phyloP scores from a whole-genome alignment of 2,113 vertebrate genomes.

The Otus sunia region DNA sequence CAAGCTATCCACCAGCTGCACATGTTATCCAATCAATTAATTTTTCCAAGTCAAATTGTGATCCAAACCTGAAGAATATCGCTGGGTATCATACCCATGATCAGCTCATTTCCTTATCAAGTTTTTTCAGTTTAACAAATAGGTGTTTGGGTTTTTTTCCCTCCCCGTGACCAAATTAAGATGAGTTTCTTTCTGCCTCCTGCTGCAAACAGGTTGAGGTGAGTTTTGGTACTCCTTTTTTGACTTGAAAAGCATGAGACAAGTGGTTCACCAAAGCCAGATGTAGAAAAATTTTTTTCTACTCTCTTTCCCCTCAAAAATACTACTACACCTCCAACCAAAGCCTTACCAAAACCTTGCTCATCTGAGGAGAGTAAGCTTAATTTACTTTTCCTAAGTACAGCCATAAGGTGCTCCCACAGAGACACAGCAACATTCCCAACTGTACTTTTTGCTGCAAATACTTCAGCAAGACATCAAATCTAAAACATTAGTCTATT shows the following conservation, averaged over 20 bases:
- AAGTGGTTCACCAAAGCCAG: not conserved
- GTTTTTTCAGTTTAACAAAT: not conserved
- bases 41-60: not conserved
- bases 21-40: accelerated
- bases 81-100: accelerated
- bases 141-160: not conserved
- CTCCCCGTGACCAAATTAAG: not conserved
- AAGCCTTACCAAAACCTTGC: not conserved
- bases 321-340: not conserved
- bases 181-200: not conserved
- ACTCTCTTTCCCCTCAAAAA: not conserved
- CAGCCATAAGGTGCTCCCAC: constrained; percentile 21
- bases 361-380: not conserved
- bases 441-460: not conserved
- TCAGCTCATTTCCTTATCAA: not conserved
- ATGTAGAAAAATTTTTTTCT: not conserved
- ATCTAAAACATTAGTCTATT: not conserved
- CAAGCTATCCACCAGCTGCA: not conserved
- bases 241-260: not conserved
- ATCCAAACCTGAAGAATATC: not conserved
- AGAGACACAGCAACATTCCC: constrained; percentile 4
- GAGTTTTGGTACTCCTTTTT: not conserved
- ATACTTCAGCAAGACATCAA: constrained; percentile 17
- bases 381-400: constrained; percentile 37
- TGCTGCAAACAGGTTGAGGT: not conserved